Conservation (phyloP, 2,888 invertebrate species). For the Malachius bipustulatus region DNA sequence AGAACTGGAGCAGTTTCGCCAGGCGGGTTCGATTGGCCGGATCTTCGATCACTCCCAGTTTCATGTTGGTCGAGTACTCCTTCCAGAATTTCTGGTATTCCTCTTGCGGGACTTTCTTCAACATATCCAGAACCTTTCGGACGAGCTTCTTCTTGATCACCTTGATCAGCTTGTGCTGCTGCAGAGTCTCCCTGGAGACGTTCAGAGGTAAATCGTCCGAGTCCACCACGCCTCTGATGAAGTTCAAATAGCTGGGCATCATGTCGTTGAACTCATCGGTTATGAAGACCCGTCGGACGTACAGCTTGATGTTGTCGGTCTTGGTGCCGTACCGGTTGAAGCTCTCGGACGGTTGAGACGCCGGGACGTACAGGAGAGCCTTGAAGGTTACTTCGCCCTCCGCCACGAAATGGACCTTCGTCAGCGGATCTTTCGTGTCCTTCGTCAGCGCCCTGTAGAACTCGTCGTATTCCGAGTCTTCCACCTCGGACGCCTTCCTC, state of each 20-base stretch:
- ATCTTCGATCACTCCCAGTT: constrained; percentile 88
- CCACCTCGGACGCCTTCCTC: constrained; percentile 73
- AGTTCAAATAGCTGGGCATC: constrained; percentile 95
- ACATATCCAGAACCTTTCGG: constrained; percentile 93
- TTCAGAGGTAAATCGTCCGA: constrained; percentile 97
- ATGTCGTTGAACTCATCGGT: constrained; percentile 99
- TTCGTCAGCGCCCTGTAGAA: constrained; percentile 95
- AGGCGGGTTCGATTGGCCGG: constrained; percentile 90
- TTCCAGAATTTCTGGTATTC: constrained; percentile 95
- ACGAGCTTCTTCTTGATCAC: constrained; percentile 98
- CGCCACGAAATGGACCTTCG: constrained; percentile 90
- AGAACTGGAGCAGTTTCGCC: constrained; percentile 88
- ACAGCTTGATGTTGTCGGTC: constrained; percentile 90
- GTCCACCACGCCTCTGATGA: constrained; percentile 94
- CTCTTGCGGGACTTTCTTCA: constrained; percentile 86
- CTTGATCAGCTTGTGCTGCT: constrained; percentile 97
- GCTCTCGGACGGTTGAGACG: constrained; percentile 79
- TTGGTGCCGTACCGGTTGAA: constrained; percentile 94
- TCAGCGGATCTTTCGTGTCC: constrained; percentile 70
- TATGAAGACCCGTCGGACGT: constrained; percentile 96
- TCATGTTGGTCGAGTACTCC: constrained; percentile 90
- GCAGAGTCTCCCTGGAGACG: constrained; percentile 94
- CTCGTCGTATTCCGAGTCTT: constrained; percentile 80
- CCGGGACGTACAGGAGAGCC: constrained; percentile 87
- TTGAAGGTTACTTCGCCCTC: constrained; percentile 99